These are phyloP conservation scores for Solea senegalensis DNA, from an alignment of 2,113 vertebrate genomes.

Conservation along the genomic window DNA sequence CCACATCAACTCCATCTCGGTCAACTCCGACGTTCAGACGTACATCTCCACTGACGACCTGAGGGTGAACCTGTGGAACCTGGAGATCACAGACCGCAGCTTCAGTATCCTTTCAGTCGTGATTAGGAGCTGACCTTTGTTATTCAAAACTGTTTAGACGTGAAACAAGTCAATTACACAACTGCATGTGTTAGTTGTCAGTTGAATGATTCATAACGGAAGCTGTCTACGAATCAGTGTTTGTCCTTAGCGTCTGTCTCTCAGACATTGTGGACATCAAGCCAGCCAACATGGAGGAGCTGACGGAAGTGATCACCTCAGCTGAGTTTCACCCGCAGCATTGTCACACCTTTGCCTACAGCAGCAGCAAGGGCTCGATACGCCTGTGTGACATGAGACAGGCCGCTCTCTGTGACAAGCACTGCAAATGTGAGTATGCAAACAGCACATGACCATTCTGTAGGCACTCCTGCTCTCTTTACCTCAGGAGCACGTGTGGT, in stretches of 20 bases:
- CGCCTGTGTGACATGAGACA: constrained; percentile 95
- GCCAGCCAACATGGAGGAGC: constrained; percentile 96
- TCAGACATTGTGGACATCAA: constrained; percentile 98
- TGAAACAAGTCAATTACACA: no score
- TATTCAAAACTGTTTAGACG: no score
- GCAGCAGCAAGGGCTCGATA: constrained; percentile 97
- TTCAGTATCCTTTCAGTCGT: constrained; percentile 89
- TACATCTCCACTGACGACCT: constrained; percentile 97
- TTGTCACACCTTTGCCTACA: constrained; percentile 97
- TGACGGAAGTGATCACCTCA: constrained; percentile 94
- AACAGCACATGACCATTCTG: background rate
- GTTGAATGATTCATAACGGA: background rate
- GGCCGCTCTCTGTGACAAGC: constrained; percentile 91
- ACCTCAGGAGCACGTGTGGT: no score
- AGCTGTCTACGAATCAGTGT: background rate
- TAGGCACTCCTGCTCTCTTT: no score
- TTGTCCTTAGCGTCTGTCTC: constrained; percentile 70
- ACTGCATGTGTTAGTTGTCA: background rate
- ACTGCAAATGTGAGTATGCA: constrained; percentile 92
- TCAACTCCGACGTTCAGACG: constrained; percentile 97
- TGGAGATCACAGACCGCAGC: constrained; percentile 96
- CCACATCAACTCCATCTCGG: constrained; percentile 98
- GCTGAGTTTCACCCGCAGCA: constrained; percentile 95
- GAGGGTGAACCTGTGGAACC: constrained; percentile 96
- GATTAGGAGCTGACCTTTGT: background rate